Percentiles rank a stretch among this genome's conserved stretches.
Evolutionary conservation across 2,888 invertebrate genomes (phyloP).

Genomic region (Drosophila prolongata): DNA sequence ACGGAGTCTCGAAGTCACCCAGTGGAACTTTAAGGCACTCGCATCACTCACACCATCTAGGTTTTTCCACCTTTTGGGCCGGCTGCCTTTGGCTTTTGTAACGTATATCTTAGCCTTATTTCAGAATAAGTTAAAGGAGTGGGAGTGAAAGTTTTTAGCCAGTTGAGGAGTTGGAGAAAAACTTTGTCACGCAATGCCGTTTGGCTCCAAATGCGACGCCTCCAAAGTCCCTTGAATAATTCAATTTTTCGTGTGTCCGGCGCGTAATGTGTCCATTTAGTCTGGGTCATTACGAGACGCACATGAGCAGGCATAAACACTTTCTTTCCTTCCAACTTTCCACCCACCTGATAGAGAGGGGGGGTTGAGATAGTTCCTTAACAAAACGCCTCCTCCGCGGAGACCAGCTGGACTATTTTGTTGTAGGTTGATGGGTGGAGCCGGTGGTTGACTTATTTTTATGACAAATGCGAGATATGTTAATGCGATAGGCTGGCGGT

Average conservation of each 20-base stretch:
- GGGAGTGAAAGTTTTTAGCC: not conserved
- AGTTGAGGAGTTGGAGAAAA: slow-evolving; percentile 7
- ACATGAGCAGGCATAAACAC: slow-evolving; percentile 68
- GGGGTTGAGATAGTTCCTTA: slow-evolving; percentile 63
- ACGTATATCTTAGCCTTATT: slow-evolving; percentile 49
- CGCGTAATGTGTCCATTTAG: slow-evolving; percentile 77
- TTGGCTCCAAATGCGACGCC: slow-evolving; percentile 54
- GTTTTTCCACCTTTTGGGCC: slow-evolving; percentile 28
- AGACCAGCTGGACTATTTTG: slow-evolving; percentile 19
- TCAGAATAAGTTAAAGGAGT: not conserved
- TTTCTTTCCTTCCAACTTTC: slow-evolving; percentile 50
- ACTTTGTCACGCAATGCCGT: slow-evolving; percentile 56
- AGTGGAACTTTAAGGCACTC: slow-evolving; percentile 71
- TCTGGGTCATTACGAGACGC: slow-evolving; percentile 65
- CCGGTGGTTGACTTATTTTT: slow-evolving; percentile 66
- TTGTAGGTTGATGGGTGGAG: slow-evolving; percentile 17
- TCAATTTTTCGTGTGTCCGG: slow-evolving; percentile 67
- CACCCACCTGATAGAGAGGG: slow-evolving; percentile 8
- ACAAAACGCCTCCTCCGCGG: slow-evolving; percentile 64
- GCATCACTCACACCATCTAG: not conserved
- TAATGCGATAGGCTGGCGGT: slow-evolving; percentile 76
- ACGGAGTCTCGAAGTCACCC: slow-evolving; percentile 57
- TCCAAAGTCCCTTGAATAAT: slow-evolving; percentile 68
- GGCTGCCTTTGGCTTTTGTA: slow-evolving; percentile 48
- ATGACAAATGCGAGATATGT: slow-evolving; percentile 79